phyloP scores from a whole-genome alignment of 2,797 vertebrate genomes.

The Heliangelus exortis region DNA sequence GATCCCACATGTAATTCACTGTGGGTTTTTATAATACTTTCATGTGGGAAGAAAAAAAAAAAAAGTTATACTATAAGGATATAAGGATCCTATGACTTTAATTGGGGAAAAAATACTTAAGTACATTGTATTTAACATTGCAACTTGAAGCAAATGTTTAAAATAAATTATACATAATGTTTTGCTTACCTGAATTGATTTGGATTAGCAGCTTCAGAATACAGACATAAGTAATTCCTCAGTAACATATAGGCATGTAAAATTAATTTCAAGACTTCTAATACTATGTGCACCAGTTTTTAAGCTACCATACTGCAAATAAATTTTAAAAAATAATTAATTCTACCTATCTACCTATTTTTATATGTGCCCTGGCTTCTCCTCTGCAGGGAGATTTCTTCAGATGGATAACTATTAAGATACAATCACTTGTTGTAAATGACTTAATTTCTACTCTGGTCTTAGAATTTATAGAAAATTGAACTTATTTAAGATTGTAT shows the following conservation, averaged over 20 bases:
- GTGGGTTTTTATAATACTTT: not conserved
- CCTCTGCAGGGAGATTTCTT: not conserved
- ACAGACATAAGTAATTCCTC: not conserved
- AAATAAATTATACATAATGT: not conserved
- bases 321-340: not conserved
- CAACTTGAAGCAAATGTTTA: not conserved
- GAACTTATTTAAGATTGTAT: not conserved
- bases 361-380: not conserved
- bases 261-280: not conserved
- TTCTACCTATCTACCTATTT: constrained; percentile 15
- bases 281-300: not conserved
- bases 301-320: constrained; percentile 25
- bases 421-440: not conserved
- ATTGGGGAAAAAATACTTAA: constrained; percentile 20
- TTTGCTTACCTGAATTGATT: not conserved
- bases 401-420: not conserved
- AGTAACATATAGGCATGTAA: not conserved
- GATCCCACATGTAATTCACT: not conserved
- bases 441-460: not conserved
- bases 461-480: not conserved
- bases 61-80: too few species aligned
- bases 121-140: not conserved
- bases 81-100: not conserved
- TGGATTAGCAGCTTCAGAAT: not conserved
- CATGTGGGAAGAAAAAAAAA: not conserved